phyloP scores from a whole-genome alignment of 2,888 invertebrate genomes.

The Noctua fimbriata region DNA sequence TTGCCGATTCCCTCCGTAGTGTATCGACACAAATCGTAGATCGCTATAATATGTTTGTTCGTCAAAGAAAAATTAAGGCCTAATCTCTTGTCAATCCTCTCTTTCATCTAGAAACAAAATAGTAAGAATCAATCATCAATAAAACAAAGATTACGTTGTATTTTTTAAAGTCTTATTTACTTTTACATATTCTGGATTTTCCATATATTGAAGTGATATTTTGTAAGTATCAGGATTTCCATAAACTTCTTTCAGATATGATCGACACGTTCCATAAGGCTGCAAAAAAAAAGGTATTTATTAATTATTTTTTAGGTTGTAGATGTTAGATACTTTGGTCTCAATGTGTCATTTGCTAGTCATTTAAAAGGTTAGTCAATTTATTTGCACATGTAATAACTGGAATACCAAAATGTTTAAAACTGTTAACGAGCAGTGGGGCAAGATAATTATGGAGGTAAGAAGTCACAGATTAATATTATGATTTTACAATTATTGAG shows the following conservation, averaged over 20 bases:
- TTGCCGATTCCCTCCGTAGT: conserved; percentile 91
- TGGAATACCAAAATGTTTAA: background rate
- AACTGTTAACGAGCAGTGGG: background rate
- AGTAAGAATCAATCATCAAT: background rate
- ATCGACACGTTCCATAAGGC: conserved; percentile 82
- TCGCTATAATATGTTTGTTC: conserved; percentile 88
- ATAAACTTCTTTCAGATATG: conserved; percentile 70
- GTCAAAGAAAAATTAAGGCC: conserved; percentile 79
- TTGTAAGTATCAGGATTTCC: conserved; percentile 66
- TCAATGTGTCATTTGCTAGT: background rate
- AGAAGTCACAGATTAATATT: background rate
- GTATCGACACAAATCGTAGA: conserved; percentile 94
- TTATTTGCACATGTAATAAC: background rate
- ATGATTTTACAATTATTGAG: background rate
- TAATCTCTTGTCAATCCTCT: conserved; percentile 86
- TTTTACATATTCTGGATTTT: conserved; percentile 71
- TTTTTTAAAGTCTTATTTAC: conserved; percentile 61
- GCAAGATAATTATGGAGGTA: background rate
- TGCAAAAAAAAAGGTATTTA: conserved; percentile 64
- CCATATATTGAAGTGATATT: conserved; percentile 69
- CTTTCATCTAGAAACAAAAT: conserved; percentile 72
- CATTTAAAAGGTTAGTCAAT: background rate
- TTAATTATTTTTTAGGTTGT: background rate
- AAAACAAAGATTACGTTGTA: background rate
- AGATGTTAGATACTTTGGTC: background rate